Conservation (phyloP, 2,113 vertebrate genomes). For the Ptyas mucosa region DNA sequence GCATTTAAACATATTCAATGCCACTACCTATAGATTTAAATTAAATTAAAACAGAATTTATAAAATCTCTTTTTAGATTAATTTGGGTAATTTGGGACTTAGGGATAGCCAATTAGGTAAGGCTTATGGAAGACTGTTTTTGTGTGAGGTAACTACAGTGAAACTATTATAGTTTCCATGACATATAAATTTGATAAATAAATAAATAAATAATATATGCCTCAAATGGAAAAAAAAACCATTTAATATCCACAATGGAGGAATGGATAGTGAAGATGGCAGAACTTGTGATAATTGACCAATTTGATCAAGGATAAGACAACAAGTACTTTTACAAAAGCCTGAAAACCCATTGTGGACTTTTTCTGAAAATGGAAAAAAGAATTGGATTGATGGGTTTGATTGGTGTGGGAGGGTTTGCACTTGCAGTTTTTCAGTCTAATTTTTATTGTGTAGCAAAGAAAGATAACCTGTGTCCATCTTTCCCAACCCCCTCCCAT, state of each 20-base stretch:
- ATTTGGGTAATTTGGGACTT: background rate
- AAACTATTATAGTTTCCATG: background rate
- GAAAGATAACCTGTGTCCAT: background rate
- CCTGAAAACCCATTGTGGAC: background rate
- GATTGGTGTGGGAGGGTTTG: too few species aligned
- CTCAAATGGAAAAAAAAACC: background rate
- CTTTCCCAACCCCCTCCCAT: background rate
- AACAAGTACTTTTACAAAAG: background rate
- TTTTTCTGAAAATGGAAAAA: background rate
- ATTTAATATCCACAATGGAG: background rate
- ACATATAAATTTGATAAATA: too few species aligned
- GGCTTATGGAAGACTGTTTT: background rate
- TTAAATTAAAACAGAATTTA: background rate
- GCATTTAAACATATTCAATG: background rate
- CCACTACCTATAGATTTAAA: background rate
- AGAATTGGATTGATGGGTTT: background rate
- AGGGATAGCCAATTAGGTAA: background rate
- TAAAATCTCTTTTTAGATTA: background rate
- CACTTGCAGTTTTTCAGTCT: background rate
- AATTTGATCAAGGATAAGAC: background rate
- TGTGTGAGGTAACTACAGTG: background rate
- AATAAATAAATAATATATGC: too few species aligned
- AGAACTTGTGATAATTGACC: background rate
- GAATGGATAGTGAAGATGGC: background rate
- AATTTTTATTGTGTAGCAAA: background rate